Evolutionary conservation across 2,797 vertebrate genomes (phyloP), one percentile per base, ranked within the genome.

Genomic region (Semaprochilodus insignis): DNA sequence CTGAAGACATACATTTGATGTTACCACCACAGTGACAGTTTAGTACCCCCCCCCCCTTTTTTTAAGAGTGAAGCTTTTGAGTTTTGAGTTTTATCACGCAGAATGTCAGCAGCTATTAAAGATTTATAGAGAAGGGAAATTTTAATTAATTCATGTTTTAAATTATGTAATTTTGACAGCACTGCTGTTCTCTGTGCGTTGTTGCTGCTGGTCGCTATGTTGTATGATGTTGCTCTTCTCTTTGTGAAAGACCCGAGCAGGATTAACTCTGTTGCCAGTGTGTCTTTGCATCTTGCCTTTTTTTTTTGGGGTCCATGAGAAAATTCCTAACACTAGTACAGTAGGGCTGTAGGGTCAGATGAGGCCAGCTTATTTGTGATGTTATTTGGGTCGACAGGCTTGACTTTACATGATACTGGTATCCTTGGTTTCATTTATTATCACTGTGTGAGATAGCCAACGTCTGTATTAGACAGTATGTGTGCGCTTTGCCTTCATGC

Each of bases 401-500:
- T 73, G 51, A 55, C 27, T 48, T 72, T 27, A 65, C 48, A 66
- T 31, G 17, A 52, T 27, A 52, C 11, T 77, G 57, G 44, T 65
- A 63, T 57, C 51, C 31, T 31, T 51, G 31, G 23, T 17, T 62
- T 25, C 10, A 34, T 62, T 60, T 6, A 17, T 62, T 74, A 59
- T 59, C 57, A n/a, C 54, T 6, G 55, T 62, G 55, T 44, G 57
- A 4, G 74, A 75, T 44, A 75, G 34, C 23, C 14, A 62, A 36
- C 11, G n/a, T 80, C 27, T 75, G 19, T 40, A n/a, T 62, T 34
- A 63, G 27, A 76, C 21, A 70, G 19, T 70, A 11, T 44, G 11
- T n/a, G 36, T 69, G 36, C 21, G 11, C 44, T n/a, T 69, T 69
- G 66, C 21, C n/a, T 54, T 74, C 57, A 34, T 81, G 80, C 79